Base-by-base conservation (phyloP, 2,797 vertebrate species). In the Centropyge bicolor region DNA sequence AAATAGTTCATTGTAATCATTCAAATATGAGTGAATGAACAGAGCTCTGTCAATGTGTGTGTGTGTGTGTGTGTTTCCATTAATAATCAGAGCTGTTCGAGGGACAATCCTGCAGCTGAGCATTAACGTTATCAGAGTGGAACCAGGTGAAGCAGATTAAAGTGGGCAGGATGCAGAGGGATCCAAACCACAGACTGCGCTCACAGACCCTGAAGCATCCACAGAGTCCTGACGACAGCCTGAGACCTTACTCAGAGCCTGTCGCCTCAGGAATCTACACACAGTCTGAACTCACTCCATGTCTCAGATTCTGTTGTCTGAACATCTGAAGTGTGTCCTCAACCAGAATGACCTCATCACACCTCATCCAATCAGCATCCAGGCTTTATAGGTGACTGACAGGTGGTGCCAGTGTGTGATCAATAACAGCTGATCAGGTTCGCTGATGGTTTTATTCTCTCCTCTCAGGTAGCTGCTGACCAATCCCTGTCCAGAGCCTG, bases 401-500 rank as follows among this genome's bases (percentile, higher is more conserved):
- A 16, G 22, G 10, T 17, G 13, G 27, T 31, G 27, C 2, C 27
- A 31, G 27, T 31, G 27, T 31, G 27, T 31, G 27, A 31, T 31
- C 27, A 3, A 16, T 19, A 27, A 4, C 55, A 10, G 6, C 22
- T 65, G n/a, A 19, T 35, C 24, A 64, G 5, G 4, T 36, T 27
- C 22, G 20, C 19, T n/a, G 9, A n/a, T 66, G 16, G 31, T 38
- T 35, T n/a, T 24, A 1, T 70, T 61, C 8, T 71, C 24, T 61
- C 7, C 46, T 24, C 48, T 22, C 52, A 87, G 79, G 74, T 10
- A 52, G 46, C 48, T 54, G 54, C 59, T 31, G 54, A 78, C 75
- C 82, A 74, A 63, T 81, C 63, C 70, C 55, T 70, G 35, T 22
- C 22, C 66, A 73, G 59, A 46, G n/a, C 24, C 61, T 22, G 74